Evolutionary conservation across 2,113 vertebrate species (phyloP).

Genomic region (Pluvialis apricaria): DNA sequence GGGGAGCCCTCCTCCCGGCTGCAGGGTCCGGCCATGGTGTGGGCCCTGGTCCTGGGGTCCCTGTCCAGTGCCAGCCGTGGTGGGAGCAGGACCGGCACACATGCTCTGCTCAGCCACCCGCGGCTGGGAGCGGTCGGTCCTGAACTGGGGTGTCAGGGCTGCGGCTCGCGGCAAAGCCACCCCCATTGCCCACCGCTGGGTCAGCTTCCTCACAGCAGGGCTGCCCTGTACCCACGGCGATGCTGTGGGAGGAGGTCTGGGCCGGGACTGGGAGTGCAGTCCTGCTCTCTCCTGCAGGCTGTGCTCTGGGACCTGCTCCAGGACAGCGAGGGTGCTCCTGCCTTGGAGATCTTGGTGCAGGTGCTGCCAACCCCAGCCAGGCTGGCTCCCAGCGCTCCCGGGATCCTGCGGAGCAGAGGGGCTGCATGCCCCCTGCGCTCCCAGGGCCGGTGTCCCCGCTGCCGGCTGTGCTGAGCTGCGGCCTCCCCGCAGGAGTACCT

Average conservation of each 20-base stretch:
- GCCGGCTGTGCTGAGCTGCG: not conserved
- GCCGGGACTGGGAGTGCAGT: not conserved
- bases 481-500: constrained; percentile 76
- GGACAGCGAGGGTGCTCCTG: constrained; percentile 76
- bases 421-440: not conserved
- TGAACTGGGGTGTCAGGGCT: not conserved
- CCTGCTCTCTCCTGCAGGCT: constrained; percentile 65
- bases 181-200: not conserved
- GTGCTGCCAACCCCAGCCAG: constrained; percentile 36
- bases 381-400: too few species aligned
- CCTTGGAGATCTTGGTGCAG: constrained; percentile 81
- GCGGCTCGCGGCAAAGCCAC: not conserved
- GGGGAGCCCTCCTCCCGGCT: fast-evolving
- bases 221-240: not conserved
- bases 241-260: not conserved
- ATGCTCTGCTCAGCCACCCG: not conserved
- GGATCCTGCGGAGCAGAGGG: not conserved
- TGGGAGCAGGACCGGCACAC: not conserved
- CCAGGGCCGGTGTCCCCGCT: not conserved
- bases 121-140: fast-evolving
- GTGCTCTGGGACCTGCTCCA: constrained; percentile 86
- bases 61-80: not conserved
- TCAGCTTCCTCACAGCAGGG: not conserved
- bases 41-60: too few species aligned
- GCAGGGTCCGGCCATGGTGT: fast-evolving